phyloP scores from a whole-genome alignment of 30 jellyfish, hydroid and myxozoan genomes.

The Hydractinia echinata region DNA sequence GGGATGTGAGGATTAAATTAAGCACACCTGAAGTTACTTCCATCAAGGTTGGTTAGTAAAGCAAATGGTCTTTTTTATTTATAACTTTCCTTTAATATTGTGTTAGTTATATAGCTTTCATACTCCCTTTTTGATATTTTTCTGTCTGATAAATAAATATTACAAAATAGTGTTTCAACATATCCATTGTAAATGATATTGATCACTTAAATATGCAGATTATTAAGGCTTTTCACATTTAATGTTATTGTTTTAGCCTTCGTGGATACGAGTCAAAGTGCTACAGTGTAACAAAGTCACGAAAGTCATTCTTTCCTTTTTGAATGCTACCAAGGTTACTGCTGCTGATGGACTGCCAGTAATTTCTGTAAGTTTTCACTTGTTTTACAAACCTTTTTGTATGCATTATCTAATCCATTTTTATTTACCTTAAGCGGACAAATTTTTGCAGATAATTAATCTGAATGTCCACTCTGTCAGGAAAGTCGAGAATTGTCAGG shows the following conservation, averaged over 20 bases:
- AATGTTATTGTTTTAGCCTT: constrained; percentile 1
- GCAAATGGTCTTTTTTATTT: too few species aligned
- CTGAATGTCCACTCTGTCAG: too few species aligned
- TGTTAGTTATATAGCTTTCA: too few species aligned
- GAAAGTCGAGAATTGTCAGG: too few species aligned
- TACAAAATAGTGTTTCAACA: too few species aligned
- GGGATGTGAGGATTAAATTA: background rate
- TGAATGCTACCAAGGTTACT: constrained; percentile 7
- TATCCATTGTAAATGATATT: background rate
- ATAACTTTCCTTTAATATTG: too few species aligned
- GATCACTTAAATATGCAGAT: background rate
- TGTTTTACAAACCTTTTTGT: background rate
- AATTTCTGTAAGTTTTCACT: background rate
- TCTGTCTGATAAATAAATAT: too few species aligned
- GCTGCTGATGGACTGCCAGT: constrained; percentile 8
- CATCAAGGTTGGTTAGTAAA: background rate
- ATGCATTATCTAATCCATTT: too few species aligned
- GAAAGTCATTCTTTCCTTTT: background rate
- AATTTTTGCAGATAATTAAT: too few species aligned
- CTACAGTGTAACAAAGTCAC: constrained; percentile 26
- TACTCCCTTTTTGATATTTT: too few species aligned
- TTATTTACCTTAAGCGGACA: too few species aligned
- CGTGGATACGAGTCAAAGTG: constrained; percentile 3
- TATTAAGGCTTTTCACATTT: background rate
- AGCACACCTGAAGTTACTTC: background rate